phyloP scores from a whole-genome alignment of 2,888 invertebrate genomes.

The Plebejus argus region DNA sequence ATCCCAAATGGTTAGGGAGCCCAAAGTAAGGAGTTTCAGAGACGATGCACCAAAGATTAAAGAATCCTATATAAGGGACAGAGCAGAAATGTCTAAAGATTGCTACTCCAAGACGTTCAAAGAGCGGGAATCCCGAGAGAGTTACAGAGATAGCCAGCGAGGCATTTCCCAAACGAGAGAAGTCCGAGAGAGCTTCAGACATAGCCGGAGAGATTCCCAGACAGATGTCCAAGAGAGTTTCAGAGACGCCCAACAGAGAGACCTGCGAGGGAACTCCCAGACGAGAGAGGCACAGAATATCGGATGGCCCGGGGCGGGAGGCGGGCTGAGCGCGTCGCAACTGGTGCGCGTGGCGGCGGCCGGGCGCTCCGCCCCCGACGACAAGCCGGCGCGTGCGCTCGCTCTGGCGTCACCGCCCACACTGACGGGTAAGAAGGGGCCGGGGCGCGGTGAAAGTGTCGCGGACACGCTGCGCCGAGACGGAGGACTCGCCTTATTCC shows the following conservation, averaged over 20 bases:
- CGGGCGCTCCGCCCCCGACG: constrained; percentile 53
- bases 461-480: constrained; percentile 36
- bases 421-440: constrained; percentile 80
- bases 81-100: not conserved
- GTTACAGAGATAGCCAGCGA: not conserved
- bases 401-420: constrained; percentile 74
- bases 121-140: not conserved
- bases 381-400: constrained; percentile 69
- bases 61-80: not conserved
- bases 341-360: constrained; percentile 71
- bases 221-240: not conserved
- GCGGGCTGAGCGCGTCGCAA: constrained; percentile 37
- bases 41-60: not conserved
- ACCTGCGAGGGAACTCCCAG: constrained; percentile 40
- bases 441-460: constrained; percentile 73
- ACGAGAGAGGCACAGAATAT: constrained; percentile 67
- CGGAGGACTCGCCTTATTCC: constrained; percentile 26
- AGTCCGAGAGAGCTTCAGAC: not conserved
- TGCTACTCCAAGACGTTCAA: not conserved
- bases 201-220: not conserved
- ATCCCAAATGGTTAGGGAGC: not conserved
- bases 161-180: not conserved
- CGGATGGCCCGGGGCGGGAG: constrained; percentile 61
- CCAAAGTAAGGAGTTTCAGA: not conserved
- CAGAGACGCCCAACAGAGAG: constrained; percentile 49